Evolutionary conservation across 2,797 vertebrate species (phyloP).

Genomic region (Tragelaphus oryx): DNA sequence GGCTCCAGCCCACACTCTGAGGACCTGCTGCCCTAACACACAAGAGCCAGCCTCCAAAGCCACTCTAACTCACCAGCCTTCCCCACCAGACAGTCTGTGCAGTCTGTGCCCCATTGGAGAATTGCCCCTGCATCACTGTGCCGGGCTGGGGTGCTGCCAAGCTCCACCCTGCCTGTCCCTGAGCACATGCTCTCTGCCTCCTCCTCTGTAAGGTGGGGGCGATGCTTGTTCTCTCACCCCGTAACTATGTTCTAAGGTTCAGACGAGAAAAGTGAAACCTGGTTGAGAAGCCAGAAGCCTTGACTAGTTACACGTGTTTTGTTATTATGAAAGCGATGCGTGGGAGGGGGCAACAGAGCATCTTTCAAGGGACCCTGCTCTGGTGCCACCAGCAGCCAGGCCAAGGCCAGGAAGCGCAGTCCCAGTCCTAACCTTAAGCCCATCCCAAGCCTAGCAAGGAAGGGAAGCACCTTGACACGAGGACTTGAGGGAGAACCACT

Average conservation of each 20-base stretch:
- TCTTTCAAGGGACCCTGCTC: background rate
- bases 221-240: background rate
- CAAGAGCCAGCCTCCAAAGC: constrained; percentile 57
- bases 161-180: background rate
- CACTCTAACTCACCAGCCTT: constrained; percentile 6
- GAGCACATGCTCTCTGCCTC: background rate
- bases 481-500: background rate
- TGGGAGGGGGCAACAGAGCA: too few relatives aligned
- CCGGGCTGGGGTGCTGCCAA: too few relatives aligned
- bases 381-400: background rate
- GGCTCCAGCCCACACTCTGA: background rate
- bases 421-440: background rate
- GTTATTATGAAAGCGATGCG: background rate
- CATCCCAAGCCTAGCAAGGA: background rate
- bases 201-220: background rate
- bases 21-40: background rate
- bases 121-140: background rate
- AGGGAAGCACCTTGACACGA: background rate
- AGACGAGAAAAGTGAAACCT: background rate
- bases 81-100: background rate
- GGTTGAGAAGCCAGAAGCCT: background rate
- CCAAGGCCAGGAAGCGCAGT: background rate
- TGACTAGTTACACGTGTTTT: background rate
- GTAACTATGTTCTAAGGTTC: background rate
- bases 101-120: background rate